These are phyloP conservation scores for Agrilus mali DNA, from an alignment of 2,888 invertebrate genomes.

Conservation along the genomic window DNA sequence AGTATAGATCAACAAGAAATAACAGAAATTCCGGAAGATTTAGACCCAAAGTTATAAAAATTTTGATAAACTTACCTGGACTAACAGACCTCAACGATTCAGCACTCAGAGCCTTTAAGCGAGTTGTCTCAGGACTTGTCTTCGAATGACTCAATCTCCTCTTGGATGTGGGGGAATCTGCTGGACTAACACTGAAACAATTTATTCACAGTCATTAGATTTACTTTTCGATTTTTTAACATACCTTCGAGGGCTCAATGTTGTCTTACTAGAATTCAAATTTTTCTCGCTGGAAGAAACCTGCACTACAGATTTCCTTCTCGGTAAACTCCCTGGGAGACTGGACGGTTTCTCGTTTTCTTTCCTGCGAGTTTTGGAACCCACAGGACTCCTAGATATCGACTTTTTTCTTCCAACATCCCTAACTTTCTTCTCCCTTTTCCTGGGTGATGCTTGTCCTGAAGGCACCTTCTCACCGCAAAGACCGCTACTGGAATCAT, in stretches of 20 bases:
- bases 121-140: conserved; percentile 35
- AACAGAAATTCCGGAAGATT: no score
- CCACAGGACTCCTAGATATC: conserved; percentile 44
- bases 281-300: conserved; percentile 16
- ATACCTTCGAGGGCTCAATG: conserved; percentile 28
- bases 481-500: conserved; percentile 35
- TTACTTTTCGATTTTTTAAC: not conserved
- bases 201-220: no score
- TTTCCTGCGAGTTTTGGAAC: conserved; percentile 27
- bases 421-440: conserved; percentile 43
- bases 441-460: conserved; percentile 39
- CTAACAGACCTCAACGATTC: conserved; percentile 82
- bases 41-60: no score
- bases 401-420: conserved; percentile 57
- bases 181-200: conserved; percentile 32
- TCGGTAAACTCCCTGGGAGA: conserved; percentile 41
- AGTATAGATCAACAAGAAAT: no score
- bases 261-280: conserved; percentile 10
- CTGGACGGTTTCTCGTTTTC: conserved; percentile 29
- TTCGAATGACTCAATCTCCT: conserved; percentile 16
- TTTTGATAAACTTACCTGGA: conserved; percentile 37
- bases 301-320: conserved; percentile 46
- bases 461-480: conserved; percentile 14
- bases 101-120: conserved; percentile 69
- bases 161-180: conserved; percentile 36